These are phyloP conservation scores for Apoderus coryli DNA, from an alignment of 2,888 invertebrate species.

Conservation along the genomic window DNA sequence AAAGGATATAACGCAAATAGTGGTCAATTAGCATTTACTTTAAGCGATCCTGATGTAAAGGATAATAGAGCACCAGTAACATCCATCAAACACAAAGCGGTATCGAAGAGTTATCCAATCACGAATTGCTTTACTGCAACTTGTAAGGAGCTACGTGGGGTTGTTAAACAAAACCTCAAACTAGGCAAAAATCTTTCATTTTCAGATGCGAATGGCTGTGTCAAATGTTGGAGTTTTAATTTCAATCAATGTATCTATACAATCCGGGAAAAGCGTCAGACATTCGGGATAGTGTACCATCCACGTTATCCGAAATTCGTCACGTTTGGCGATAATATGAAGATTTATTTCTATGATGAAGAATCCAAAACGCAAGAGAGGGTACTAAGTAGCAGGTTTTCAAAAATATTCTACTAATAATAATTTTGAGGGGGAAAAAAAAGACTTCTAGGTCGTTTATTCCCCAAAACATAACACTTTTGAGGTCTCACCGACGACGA, in stretches of 20 bases:
- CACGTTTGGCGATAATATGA: constrained; percentile 49
- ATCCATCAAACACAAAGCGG: constrained; percentile 44
- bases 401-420: no score
- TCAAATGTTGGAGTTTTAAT: constrained; percentile 55
- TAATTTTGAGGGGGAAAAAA: no score
- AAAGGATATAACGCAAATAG: constrained; percentile 38
- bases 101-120: constrained; percentile 43
- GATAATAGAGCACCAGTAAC: constrained; percentile 42
- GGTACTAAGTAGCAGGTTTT: constrained; percentile 42
- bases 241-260: constrained; percentile 48
- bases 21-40: constrained; percentile 34
- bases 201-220: constrained; percentile 49
- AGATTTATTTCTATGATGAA: constrained; percentile 51
- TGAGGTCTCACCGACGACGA: no score
- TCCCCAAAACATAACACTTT: no score
- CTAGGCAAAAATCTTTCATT: constrained; percentile 6
- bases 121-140: constrained; percentile 41
- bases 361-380: constrained; percentile 50
- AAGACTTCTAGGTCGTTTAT: no score
- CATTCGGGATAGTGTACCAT: constrained; percentile 46
- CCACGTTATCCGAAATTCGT: constrained; percentile 40
- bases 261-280: constrained; percentile 49
- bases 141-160: constrained; percentile 41
- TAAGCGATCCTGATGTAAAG: constrained; percentile 33
- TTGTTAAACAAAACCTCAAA: background rate